phyloP scores from a whole-genome alignment of 2,888 invertebrate genomes.

The Leucania comma region DNA sequence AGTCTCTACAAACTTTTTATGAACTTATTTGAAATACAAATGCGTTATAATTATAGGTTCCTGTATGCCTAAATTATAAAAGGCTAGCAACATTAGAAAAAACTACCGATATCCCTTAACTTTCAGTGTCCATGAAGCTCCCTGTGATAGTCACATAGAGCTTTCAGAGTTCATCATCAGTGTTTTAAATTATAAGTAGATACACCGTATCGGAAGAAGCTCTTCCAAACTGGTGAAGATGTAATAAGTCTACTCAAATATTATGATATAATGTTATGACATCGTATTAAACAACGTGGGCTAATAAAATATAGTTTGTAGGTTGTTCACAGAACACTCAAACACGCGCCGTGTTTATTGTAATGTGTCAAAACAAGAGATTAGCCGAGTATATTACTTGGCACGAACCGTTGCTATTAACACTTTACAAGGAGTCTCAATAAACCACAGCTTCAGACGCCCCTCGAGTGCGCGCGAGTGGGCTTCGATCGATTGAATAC shows the following conservation, averaged over 20 bases:
- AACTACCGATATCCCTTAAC: too few relatives aligned
- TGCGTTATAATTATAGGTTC: too few relatives aligned
- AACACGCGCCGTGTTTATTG: conserved; percentile 16
- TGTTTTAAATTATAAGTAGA: too few relatives aligned
- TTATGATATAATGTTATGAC: conserved; percentile 9
- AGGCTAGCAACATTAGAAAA: too few relatives aligned
- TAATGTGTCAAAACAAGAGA: conserved; percentile 39
- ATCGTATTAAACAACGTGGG: not conserved
- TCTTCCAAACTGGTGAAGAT: not conserved
- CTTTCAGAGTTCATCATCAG: not conserved
- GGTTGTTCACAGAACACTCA: conserved; percentile 1
- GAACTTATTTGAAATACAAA: too few relatives aligned
- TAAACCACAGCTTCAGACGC: not conserved
- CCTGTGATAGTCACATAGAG: too few relatives aligned
- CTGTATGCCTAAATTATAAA: too few relatives aligned
- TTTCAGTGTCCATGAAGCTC: too few relatives aligned
- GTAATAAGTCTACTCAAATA: not conserved
- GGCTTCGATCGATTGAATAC: not conserved
- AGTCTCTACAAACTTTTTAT: too few relatives aligned
- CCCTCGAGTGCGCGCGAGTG: not conserved
- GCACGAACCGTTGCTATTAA: conserved; percentile 28
- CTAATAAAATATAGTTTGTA: conserved; percentile 5
- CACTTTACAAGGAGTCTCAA: conserved; percentile 27
- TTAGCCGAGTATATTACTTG: conserved; percentile 1
- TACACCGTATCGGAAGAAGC: too few relatives aligned